Percentiles rank a stretch among this genome's conserved stretches.
These are phyloP conservation scores for Sciurus carolinensis DNA, from an alignment of 2,797 vertebrate genomes.

Conservation along the genomic window DNA sequence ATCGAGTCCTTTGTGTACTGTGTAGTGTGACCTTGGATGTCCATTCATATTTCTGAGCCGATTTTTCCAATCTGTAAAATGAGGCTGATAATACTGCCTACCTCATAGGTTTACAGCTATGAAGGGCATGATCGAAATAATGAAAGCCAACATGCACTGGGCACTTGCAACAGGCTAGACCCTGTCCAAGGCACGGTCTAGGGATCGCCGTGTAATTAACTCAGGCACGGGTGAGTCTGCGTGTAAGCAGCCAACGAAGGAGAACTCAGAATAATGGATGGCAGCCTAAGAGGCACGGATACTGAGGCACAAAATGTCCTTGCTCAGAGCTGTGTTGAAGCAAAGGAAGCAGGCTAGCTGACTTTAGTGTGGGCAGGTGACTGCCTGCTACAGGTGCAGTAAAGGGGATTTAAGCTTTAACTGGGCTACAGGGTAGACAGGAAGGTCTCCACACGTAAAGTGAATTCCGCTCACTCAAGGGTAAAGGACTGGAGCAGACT, in stretches of 20 bases:
- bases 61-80: background rate
- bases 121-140: background rate
- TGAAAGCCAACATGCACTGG: background rate
- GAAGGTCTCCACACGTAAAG: background rate
- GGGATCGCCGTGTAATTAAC: background rate
- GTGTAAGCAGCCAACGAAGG: background rate
- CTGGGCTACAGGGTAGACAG: background rate
- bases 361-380: background rate
- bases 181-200: background rate
- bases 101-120: background rate
- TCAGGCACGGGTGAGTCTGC: background rate
- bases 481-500: background rate
- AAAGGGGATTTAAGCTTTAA: background rate
- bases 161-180: rapidly evolving
- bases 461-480: background rate
- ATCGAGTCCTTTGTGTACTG: background rate
- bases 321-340: background rate
- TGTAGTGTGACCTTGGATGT: background rate
- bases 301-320: background rate
- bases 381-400: background rate
- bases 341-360: background rate
- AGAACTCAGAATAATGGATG: background rate
- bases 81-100: background rate
- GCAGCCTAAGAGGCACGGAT: background rate
- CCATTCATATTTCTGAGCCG: background rate